Evolutionary conservation across 2,113 vertebrate species (phyloP), one percentile per base, ranked within the genome.

Genomic region (Laterallus jamaicensis): DNA sequence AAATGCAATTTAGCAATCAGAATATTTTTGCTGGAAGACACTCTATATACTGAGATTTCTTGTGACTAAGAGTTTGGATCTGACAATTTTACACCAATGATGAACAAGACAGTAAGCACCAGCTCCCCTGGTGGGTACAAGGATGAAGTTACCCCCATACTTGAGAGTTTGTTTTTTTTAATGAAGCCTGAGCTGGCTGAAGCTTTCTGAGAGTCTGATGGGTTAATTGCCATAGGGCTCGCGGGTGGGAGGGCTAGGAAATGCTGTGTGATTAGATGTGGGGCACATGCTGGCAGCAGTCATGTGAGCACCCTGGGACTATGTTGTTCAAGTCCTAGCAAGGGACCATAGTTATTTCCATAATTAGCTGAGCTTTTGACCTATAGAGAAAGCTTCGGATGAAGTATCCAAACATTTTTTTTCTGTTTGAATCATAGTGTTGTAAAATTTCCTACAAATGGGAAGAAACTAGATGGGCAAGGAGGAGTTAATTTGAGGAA

Each of bases 401-500:
- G 20, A 69, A 80, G 18, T 54, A 29, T 5, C 5, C 56, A 35
- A 90, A 40, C 5, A 6, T 39, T 49, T 81, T 83, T 68, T 70
- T 44, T 77, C 32, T 0, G 4, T 91, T 29, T 91, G 47, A 67
- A 37, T 70, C 68, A 58, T 15, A 47, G 19, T 28, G 19, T 47
- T 22, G 52, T 11, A 79, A 44, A 40, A 59, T 67, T 82, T 88
- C 17, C 19, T 79, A 28, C 40, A 80, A 70, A 44, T 2, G 5
- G n/a, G 40, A 91, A 49, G 39, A 79, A 63, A 31, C 66, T 54
- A 66, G 32, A 54, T 86, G 44, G 59, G 44, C 32, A 69, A 16
- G 35, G 26, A 47, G 31, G 74, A 29, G 50, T 96, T 96, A 77
- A 76, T 93, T 73, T 92, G 44, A 58, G 62, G 19, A 12, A 42